Percentiles rank a stretch among this genome's conserved stretches.
Conservation (phyloP, 2,797 vertebrate genomes). For the Oreonectes daqikongensis region DNA sequence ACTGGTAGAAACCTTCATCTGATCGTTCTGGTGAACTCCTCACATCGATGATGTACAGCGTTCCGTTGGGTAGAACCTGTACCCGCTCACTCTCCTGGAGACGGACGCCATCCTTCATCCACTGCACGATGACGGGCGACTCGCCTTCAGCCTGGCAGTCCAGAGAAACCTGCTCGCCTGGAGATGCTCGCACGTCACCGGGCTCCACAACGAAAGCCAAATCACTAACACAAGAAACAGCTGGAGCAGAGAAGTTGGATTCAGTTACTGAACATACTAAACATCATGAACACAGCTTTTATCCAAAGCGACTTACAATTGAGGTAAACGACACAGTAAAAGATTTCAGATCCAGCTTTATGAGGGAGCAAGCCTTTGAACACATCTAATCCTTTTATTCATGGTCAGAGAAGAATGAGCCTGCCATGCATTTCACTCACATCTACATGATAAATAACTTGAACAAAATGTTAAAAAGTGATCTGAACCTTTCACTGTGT, state of each 20-base stretch:
- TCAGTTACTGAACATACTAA: no score
- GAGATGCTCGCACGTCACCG: constrained; percentile 80
- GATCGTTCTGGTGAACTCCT: constrained; percentile 81
- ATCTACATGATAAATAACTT: neutral
- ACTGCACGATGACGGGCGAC: constrained; percentile 85
- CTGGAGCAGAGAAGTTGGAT: constrained; percentile 64
- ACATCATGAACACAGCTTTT: neutral
- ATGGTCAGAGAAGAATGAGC: constrained; percentile 7
- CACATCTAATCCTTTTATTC: constrained; percentile 26
- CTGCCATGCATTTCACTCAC: neutral
- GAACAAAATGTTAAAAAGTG: neutral
- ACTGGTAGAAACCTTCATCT: constrained; percentile 95
- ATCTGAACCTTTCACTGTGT: neutral
- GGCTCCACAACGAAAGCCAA: constrained; percentile 93
- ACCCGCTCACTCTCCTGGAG: constrained; percentile 82
- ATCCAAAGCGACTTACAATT: no score
- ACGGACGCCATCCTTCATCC: constrained; percentile 89
- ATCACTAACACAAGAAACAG: constrained; percentile 87
- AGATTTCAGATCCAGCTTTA: no score
- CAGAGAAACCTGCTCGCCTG: constrained; percentile 81
- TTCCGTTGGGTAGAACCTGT: constrained; percentile 86
- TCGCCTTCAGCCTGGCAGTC: constrained; percentile 92
- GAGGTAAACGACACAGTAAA: neutral
- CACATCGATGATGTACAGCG: constrained; percentile 86
- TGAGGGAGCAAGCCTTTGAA: neutral